Evolutionary conservation across 2,797 vertebrate species (phyloP), one percentile per base, ranked within the genome.

Genomic region (Aeoliscus strigatus): DNA sequence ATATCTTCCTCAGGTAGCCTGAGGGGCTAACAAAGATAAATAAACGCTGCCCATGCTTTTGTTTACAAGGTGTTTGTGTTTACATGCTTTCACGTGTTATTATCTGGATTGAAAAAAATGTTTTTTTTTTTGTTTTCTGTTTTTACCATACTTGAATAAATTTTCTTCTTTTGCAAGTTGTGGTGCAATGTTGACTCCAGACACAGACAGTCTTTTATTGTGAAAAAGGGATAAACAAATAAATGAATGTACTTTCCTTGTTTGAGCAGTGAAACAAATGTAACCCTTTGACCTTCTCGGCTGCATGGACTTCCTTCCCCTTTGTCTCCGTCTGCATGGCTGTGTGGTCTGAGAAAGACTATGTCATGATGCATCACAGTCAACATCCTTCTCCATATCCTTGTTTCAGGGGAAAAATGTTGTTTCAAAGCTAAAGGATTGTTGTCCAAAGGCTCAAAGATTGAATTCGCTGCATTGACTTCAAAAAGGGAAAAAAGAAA

Each of bases 1-100:
- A 70, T 60, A 60, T 75, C 69, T 79, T 81, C 65, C 62, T 81
- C 74, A 76, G 77, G 77, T 81, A 81, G 80, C 75, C 17, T 30
- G 51, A 39, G 70, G 32, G 12, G 57, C 41, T 55, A 11, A 37
- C 60, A 49, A 61, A 57, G 66, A 64, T 57, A 74, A 59, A 63
- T 60, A 50, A n/a, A 70, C n/a, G 72, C 79, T 82, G 81, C 75
- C 75, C 8, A 3, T 33, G 25, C 39, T 47, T 47, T 52, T 78
- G 70, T 83, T 77, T 76, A 72, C 63, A 33, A 31, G 45, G 40
- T 44, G 15, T 58, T 47, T 64, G 25, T 64, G 70, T 82, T 79
- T 70, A 84, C 68, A 66, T 30, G 27, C 28, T 51, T 55, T 12
- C 27, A 53, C 44, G 59, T 59, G 18, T 25, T 30, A 50, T 26